Evolutionary conservation across 2,113 vertebrate species (phyloP).

Genomic region (Jaculus jaculus): DNA sequence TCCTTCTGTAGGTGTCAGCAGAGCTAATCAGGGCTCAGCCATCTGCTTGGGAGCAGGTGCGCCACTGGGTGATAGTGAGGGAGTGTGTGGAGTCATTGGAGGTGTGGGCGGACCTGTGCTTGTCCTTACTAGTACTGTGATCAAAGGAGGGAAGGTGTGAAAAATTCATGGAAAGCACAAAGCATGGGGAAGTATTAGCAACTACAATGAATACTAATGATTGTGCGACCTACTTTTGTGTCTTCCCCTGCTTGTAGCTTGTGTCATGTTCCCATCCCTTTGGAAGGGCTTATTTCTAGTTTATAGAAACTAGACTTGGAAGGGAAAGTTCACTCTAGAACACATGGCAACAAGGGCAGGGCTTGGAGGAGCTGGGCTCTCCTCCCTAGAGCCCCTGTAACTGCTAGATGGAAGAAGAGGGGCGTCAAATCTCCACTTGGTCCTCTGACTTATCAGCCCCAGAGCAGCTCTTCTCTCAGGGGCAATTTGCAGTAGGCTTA

Average conservation of each 20-base stretch:
- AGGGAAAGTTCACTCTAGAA: neutral
- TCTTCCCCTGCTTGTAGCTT: neutral
- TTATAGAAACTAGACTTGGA: neutral
- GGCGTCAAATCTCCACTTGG: fast-evolving
- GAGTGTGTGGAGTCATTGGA: fast-evolving
- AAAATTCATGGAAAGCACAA: neutral
- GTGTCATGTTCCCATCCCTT: neutral
- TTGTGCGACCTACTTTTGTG: neutral
- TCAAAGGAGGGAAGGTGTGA: slow-evolving; percentile 32
- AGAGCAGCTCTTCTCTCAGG: neutral
- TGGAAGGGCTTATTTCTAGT: neutral
- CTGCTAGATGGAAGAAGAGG: neutral
- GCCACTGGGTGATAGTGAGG: neutral
- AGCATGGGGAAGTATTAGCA: neutral
- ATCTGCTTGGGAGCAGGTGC: neutral
- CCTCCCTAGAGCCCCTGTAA: fast-evolving
- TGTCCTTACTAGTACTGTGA: neutral
- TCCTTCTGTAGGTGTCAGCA: neutral
- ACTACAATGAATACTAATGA: neutral
- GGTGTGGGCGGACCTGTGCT: neutral
- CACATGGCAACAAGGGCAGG: neutral
- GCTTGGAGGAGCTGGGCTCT: neutral
- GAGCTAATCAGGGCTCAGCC: neutral
- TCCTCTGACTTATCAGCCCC: too few species aligned
- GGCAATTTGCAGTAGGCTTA: neutral